Conservation (phyloP, 2,113 vertebrate genomes). For the Promerops cafer region DNA sequence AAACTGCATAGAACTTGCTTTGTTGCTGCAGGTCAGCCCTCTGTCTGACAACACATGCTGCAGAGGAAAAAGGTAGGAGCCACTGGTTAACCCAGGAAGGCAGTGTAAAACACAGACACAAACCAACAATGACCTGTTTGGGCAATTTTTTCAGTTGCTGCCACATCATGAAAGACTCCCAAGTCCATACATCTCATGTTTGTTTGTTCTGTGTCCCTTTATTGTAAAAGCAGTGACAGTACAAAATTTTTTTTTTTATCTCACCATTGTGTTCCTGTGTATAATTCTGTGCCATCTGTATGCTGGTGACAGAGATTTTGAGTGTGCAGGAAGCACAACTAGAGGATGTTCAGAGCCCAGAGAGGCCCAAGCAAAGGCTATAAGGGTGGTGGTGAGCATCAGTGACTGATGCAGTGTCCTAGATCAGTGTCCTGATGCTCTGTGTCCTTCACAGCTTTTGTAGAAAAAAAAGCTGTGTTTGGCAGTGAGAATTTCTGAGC, state of each 20-base stretch:
- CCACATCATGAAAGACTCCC: background rate
- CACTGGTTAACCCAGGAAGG: background rate
- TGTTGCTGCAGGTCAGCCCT: background rate
- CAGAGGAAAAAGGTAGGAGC: background rate
- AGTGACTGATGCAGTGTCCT: background rate
- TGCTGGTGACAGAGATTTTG: background rate
- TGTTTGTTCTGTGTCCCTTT: background rate
- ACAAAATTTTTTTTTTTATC: background rate
- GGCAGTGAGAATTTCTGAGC: background rate
- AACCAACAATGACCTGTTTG: accelerated
- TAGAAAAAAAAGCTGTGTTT: background rate
- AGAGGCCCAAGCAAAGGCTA: background rate
- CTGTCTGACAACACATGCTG: background rate
- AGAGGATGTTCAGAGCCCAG: background rate
- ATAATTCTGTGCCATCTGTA: background rate
- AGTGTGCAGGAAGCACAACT: background rate
- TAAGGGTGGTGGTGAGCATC: background rate
- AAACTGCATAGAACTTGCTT: background rate
- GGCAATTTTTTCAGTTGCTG: background rate
- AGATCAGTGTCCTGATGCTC: no score
- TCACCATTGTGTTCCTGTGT: background rate
- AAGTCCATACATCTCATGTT: background rate
- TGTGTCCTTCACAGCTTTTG: background rate
- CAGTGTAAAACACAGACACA: background rate
- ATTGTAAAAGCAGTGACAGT: background rate